Evolutionary conservation across 1,140 invertebrate species (phyloP), one percentile per base, ranked within the genome.

Genomic region (Lepidurus arcticus): DNA sequence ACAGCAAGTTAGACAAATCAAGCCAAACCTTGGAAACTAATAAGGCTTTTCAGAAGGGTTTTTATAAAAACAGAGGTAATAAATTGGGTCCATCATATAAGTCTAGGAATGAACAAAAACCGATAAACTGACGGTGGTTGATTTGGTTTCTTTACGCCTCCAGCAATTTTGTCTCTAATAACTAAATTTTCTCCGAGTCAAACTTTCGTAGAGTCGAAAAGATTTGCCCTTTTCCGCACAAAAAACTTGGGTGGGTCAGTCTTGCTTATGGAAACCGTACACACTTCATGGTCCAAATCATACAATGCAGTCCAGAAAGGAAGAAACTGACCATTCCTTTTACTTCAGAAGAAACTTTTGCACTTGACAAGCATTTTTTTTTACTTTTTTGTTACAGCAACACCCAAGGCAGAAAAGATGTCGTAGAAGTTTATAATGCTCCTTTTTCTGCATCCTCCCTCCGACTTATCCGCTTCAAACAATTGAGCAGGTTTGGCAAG

Each of bases 401-500:
- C 16, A 65, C 53, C 21, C 53, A 65, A 65, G 53, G 53, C 53
- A 65, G 53, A 65, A 65, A 65, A 65, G 53, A 65, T 65, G 16
- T 65, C 53, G 53, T 21, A 65, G 53, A 65, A 65, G 16, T 65
- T 65, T 13, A 65, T 21, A 13, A 65, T 21, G 53, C 53, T 65
- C 53, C 16, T 65, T 65, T 65, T 65, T 65, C 21, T 21, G 16
- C 21, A 13, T 65, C 21, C 16, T 65, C 21, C 21, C 16, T 16
- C 53, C 53, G 21, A 65, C 16, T 65, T 65, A 65, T 65, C 53
- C 53, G 8, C 53, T 65, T 65, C 53, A 65, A 65, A 21, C 53
- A 21, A 65, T 65, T 65, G 53, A 65, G 53, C 53, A 65, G 53
- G 53, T 65, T 65, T 65, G 53, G 53, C 53, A 65, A 65, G 53